Evolutionary conservation across 2,888 invertebrate species (phyloP), one percentile per base, ranked within the genome.

Genomic region (Trachelus iudaicus): DNA sequence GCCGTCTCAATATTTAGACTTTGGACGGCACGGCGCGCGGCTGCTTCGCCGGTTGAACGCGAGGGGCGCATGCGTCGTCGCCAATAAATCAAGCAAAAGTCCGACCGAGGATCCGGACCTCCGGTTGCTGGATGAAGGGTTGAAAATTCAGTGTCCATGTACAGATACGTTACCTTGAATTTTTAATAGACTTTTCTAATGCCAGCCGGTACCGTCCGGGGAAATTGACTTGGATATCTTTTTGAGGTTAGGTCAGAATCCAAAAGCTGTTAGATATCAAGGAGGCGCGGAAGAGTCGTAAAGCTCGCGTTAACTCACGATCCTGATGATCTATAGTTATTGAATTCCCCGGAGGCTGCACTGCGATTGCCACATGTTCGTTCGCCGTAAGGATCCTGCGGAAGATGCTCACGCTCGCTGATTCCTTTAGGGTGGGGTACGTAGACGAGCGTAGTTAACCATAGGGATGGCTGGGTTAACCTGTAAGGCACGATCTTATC

Each of bases 1-100:
- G 89, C 90, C 90, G 89, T 90, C 90, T 90, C 90, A 90, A 91
- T 91, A 91, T 91, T 91, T 91, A 91, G 91, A 90, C 89, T 88
- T 86, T 79, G 87, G 84, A 83, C 83, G 83, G 83, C 82, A 81
- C 78, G 69, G 77, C 81, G 80, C 75, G 73, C 73, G 68, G 79
- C 80, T 74, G 73, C 83, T 83, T 71, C 33, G 31, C 71, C 12
- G 4, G 31, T 68, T 68, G 33, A 13, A 34, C 73, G 13, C 37
- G 6, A 34, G 23, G n/a, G 12, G 34, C 31, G 34, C 73, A 35
- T 37, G 73, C 40, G 68, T 40, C 68, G 11, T 31, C 75, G 75
- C 40, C 30, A 23, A 34, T 13, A 34, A 76, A 12, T 30, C 34
- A 12, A 35, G 30, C 34, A 31, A 12, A 76, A 37, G 76, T 56